Conservation (phyloP, 2,888 invertebrate species). For the Lasioglossum calceatum region DNA sequence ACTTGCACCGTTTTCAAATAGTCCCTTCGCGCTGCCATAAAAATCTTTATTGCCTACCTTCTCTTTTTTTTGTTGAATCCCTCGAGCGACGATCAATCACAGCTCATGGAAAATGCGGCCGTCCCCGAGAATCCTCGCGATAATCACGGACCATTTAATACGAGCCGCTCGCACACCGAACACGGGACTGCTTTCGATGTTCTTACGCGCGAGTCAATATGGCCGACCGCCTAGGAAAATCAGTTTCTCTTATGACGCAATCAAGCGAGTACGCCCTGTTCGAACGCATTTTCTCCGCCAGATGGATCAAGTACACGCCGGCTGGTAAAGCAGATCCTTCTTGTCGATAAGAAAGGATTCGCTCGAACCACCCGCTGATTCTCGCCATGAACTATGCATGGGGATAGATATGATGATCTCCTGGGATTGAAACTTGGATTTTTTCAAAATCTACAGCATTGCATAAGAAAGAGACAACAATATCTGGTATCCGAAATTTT, state of each 20-base stretch:
- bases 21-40: slow-evolving; percentile 61
- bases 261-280: slow-evolving; percentile 74
- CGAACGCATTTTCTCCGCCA: slow-evolving; percentile 67
- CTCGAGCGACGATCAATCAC: background rate
- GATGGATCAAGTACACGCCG: slow-evolving; percentile 56
- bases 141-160: slow-evolving; percentile 39
- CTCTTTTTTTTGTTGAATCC: slow-evolving; percentile 13
- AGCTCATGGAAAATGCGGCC: slow-evolving; percentile 17
- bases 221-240: slow-evolving; percentile 73
- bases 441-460: too few species aligned
- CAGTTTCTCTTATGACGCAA: slow-evolving; percentile 80
- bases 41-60: slow-evolving; percentile 39
- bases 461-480: too few species aligned
- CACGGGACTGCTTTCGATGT: slow-evolving; percentile 72
- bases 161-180: slow-evolving; percentile 52
- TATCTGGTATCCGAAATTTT: too few species aligned
- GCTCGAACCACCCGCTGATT: background rate
- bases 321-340: slow-evolving; percentile 4
- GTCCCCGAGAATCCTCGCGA: background rate
- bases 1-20: slow-evolving; percentile 76
- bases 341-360: slow-evolving; percentile 9
- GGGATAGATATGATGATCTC: too few species aligned
- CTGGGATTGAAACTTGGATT: too few species aligned
- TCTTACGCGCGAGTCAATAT: slow-evolving; percentile 76
- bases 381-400: background rate